Evolutionary conservation across 2,888 invertebrate species (phyloP), one percentile per base, ranked within the genome.

Genomic region (Steromphala cineraria): DNA sequence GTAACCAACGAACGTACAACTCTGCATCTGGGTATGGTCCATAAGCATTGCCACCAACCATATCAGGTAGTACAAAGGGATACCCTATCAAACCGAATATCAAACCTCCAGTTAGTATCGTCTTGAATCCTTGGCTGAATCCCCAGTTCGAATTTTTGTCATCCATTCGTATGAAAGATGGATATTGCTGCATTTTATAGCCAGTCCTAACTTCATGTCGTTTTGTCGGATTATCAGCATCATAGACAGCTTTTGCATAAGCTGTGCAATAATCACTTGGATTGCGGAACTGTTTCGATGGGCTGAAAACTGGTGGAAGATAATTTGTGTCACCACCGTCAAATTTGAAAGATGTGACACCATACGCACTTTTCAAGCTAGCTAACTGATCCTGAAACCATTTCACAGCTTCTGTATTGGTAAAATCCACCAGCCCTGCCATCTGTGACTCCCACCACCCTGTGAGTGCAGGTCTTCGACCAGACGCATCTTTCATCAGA

Each of bases 71-170:
- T 62, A 98, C 95, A 89, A 98, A 98, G 0, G 96, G 95, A 93
- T 96, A 98, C 0, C 98, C 92, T 21, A 91, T 84, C 19, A 91
- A 71, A 15, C 91, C 90, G 77, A 91, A 90, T n/a, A 90, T 88
- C 19, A 92, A 93, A 81, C 97, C 96, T 0, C 97, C 96, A 0
- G 98, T 97, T 87, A 98, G 96, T 0, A 98, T 96, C 0, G 96
- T 95, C 84, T 95, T 94, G 0, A 97, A 93, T 0, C 97, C 97
- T 91, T 96, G 96, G 89, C 95, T 94, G 83, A 95, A 94, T 79
- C 96, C 96, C 98, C 99, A 99, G 0, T 96, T 96, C 0, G 98
- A 97, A 82, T 97, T 96, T 80, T 97, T 96, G 0, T 97, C 96
- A 13, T 98, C 97, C 78, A 98, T 94, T 21, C 92, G 84, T 1